phyloP scores from a whole-genome alignment of 2,888 invertebrate species.

The Idaea straminata region DNA sequence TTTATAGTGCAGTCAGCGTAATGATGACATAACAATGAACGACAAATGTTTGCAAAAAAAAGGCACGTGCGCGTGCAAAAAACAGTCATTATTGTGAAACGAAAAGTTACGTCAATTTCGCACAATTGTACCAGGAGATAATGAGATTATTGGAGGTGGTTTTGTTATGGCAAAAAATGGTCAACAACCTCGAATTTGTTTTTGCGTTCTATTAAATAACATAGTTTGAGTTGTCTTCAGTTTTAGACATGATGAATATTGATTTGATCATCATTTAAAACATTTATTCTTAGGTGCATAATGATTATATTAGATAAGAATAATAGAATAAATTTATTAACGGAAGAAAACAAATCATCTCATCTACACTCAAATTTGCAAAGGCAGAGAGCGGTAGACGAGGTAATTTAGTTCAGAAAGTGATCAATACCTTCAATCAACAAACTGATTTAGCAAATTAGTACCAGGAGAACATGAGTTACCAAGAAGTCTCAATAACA shows the following conservation, averaged over 20 bases:
- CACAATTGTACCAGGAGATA: constrained; percentile 73
- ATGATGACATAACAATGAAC: constrained; percentile 70
- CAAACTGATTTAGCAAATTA: constrained; percentile 43
- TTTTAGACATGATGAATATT: neutral
- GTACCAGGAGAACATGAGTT: constrained; percentile 45
- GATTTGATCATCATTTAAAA: neutral
- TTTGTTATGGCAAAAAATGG: constrained; percentile 47
- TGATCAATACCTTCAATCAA: constrained; percentile 35
- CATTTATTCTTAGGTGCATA: neutral
- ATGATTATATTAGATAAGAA: neutral
- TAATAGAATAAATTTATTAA: neutral
- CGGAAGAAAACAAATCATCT: neutral
- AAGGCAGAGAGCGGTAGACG: neutral
- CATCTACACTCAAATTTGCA: neutral
- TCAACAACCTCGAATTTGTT: constrained; percentile 21
- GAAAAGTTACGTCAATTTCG: constrained; percentile 75
- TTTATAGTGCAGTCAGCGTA: constrained; percentile 66
- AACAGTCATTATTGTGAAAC: constrained; percentile 53
- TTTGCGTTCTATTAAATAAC: neutral
- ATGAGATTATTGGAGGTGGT: constrained; percentile 48
- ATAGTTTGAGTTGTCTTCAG: neutral
- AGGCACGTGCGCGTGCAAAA: constrained; percentile 66
- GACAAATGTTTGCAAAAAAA: constrained; percentile 39
- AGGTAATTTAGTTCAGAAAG: constrained; percentile 8
- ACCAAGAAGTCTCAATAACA: constrained; percentile 31